phyloP scores from a whole-genome alignment of 2,888 invertebrate species.

The Odontocolon sp. region DNA sequence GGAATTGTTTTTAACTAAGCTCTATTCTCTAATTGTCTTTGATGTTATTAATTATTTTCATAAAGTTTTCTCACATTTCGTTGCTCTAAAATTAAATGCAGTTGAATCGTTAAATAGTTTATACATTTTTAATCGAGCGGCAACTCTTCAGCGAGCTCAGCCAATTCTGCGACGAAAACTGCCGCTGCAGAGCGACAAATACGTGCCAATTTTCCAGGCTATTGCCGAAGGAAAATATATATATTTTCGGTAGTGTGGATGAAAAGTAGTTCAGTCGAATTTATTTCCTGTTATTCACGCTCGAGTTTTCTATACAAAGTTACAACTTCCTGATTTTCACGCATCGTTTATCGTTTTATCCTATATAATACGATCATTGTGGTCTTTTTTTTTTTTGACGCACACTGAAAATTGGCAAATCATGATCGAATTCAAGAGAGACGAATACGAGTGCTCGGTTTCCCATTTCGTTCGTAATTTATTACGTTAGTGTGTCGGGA shows the following conservation, averaged over 20 bases:
- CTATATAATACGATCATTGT: neutral
- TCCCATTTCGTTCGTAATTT: neutral
- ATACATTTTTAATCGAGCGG: neutral
- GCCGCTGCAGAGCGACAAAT: neutral
- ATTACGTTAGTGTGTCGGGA: neutral
- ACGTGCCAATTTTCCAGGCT: slow-evolving; percentile 13
- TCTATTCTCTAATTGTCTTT: no score
- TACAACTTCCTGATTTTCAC: no score
- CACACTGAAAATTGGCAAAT: neutral
- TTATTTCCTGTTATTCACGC: no score
- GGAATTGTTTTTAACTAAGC: no score
- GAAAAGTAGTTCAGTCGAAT: no score
- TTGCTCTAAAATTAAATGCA: no score
- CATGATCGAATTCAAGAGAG: neutral
- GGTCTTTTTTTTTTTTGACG: no score
- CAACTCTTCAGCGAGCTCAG: neutral
- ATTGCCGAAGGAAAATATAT: neutral
- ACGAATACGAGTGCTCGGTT: neutral
- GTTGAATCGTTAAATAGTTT: no score
- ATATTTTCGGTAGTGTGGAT: no score
- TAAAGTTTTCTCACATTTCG: no score
- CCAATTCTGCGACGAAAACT: slow-evolving; percentile 3
- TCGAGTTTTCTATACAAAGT: no score
- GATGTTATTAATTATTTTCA: no score
- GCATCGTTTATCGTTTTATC: neutral